A percentile compares a stretch with the other conserved stretches of the same genome.
Conservation (phyloP, 2,888 invertebrate genomes). For the Limenitis camilla region DNA sequence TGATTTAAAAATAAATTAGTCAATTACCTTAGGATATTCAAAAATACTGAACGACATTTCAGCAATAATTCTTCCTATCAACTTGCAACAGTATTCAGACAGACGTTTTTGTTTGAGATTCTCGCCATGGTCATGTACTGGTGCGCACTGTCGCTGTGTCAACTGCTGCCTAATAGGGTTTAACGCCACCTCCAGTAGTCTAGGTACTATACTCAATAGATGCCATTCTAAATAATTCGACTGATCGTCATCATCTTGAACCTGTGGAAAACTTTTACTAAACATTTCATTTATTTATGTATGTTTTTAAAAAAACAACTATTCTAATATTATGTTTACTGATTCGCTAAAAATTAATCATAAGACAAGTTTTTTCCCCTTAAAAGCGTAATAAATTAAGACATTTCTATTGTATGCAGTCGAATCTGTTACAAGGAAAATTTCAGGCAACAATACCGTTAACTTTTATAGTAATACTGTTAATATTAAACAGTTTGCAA, state of each 20-base stretch:
- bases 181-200: slow-evolving; percentile 86
- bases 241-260: slow-evolving; percentile 36
- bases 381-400: too few species aligned
- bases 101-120: slow-evolving; percentile 74
- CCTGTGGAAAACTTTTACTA: slow-evolving; percentile 27
- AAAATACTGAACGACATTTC: slow-evolving; percentile 76
- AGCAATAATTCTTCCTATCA: slow-evolving; percentile 87
- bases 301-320: too few species aligned
- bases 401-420: too few species aligned
- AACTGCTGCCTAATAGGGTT: slow-evolving; percentile 80
- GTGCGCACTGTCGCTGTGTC: slow-evolving; percentile 65
- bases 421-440: too few species aligned
- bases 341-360: too few species aligned
- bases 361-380: too few species aligned
- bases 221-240: slow-evolving; percentile 71
- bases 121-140: slow-evolving; percentile 63
- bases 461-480: too few species aligned
- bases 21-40: slow-evolving; percentile 3
- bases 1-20: too few species aligned
- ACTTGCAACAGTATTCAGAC: slow-evolving; percentile 82
- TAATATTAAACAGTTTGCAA: too few species aligned
- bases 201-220: slow-evolving; percentile 87
- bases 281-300: too few species aligned
- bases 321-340: too few species aligned
- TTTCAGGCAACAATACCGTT: too few species aligned